A percentile compares a stretch with the other conserved stretches of the same genome.
These are phyloP conservation scores for Barbus barbus DNA, from an alignment of 2,113 vertebrate genomes.

Conservation along the genomic window DNA sequence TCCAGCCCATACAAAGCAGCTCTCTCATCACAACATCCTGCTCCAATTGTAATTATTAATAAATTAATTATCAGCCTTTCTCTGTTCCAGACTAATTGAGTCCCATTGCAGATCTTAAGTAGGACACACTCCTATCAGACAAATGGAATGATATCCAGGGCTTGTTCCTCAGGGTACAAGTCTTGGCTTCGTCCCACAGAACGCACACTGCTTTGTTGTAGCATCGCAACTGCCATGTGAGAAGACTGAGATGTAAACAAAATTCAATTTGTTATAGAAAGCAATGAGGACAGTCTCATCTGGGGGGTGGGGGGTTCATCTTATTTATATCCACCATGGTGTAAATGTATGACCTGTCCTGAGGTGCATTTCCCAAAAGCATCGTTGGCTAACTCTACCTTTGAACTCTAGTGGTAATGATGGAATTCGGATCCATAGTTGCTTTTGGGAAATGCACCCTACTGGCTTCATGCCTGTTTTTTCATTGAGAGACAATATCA, in stretches of 20 bases:
- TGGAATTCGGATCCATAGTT: too few species aligned
- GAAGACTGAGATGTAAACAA: slow-evolving; percentile 4
- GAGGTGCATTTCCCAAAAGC: too few species aligned
- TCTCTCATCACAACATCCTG: slow-evolving; percentile 66
- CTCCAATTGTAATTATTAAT: slow-evolving; percentile 77
- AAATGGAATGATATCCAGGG: slow-evolving; percentile 74
- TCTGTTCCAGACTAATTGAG: slow-evolving; percentile 79
- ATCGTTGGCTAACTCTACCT: too few species aligned
- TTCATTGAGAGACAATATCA: not conserved
- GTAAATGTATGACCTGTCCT: too few species aligned
- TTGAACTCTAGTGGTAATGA: too few species aligned
- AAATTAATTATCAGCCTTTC: slow-evolving; percentile 75
- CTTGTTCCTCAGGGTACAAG: slow-evolving; percentile 66
- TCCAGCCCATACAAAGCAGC: slow-evolving; percentile 66
- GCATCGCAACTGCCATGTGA: not conserved
- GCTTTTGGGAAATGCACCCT: too few species aligned
- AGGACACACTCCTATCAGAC: slow-evolving; percentile 73
- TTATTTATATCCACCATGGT: not conserved
- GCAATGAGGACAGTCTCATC: not conserved
- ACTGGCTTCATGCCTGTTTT: not conserved
- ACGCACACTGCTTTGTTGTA: slow-evolving; percentile 65
- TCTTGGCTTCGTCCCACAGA: slow-evolving; percentile 63
- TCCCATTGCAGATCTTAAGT: slow-evolving; percentile 77
- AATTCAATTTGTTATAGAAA: not conserved
- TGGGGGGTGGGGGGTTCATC: not conserved